Evolutionary conservation across 1,140 invertebrate species (phyloP), one percentile per base, ranked within the genome.

Genomic region (Odontomachus brunneus): DNA sequence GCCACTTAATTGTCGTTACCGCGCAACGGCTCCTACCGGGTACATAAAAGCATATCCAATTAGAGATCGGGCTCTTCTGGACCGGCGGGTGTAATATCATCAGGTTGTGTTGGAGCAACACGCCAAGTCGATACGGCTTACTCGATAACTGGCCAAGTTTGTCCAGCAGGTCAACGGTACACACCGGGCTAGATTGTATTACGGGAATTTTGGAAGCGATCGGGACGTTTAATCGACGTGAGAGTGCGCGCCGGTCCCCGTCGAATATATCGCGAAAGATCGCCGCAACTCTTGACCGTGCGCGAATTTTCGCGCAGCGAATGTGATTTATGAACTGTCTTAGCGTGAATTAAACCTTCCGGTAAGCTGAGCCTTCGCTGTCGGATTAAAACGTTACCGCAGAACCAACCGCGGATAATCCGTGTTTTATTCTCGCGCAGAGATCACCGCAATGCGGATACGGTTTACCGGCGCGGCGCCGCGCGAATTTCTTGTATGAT

Each of bases 391-490:
- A 22, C n/a, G n/a, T 76, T 65, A n/a, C 3, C 19, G 11, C 14
- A 48, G 48, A 55, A 19, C 3, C 57, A 48, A 24, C n/a, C 33
- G 60, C 51, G 67, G 29, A 38, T 78, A 82, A 83, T 86, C 48
- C 19, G 12, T 19, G n/a, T 59, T 73, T 51, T 57, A 74, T 67
- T 60, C 29, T 49, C 22, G 33, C 24, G 73, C 38, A 24, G n/a
- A 49, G 69, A 80, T 78, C 66, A 84, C 86, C 69, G 86, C 86
- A 87, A 71, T 87, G 86, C 86, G 63, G 85, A 62, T 86, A 57
- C 59, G 17, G 63, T 82, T 60, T 17, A 49, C 67, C 15, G 22
- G 4, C 63, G 55, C 2, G 63, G 14, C n/a, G 48, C 48, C 24
- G 17, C 24, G 17, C 33, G 65, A 80, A 71, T 80, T 80, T 71